A percentile compares a stretch with the other conserved stretches of the same genome.
Conservation (phyloP, 1,140 invertebrate genomes). For the Sitodiplosis mosellana region DNA sequence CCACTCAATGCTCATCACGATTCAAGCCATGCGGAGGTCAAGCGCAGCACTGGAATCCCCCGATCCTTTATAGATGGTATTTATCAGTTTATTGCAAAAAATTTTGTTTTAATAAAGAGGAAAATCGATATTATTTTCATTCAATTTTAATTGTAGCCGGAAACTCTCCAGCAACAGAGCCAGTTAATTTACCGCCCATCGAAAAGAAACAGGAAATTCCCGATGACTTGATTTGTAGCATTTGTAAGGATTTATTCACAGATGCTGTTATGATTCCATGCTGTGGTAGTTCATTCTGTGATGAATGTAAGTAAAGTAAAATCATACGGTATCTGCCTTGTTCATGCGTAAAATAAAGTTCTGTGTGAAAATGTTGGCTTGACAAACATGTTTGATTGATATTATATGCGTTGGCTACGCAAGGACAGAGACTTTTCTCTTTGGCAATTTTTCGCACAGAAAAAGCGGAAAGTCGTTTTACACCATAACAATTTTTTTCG, state of each 20-base stretch:
- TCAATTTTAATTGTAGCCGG: background rate
- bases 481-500: too few species aligned
- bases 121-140: slow-evolving; percentile 4
- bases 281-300: slow-evolving; percentile 94
- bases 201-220: slow-evolving; percentile 62
- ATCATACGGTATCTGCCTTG: too few species aligned
- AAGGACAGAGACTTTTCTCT: too few species aligned
- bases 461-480: too few species aligned
- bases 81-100: too few species aligned
- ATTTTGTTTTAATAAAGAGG: slow-evolving; percentile 7
- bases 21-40: slow-evolving; percentile 57
- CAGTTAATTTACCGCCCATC: slow-evolving; percentile 35
- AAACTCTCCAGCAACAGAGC: slow-evolving; percentile 8
- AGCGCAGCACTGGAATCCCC: slow-evolving; percentile 93
- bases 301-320: slow-evolving; percentile 64
- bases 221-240: slow-evolving; percentile 73
- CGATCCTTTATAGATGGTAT: slow-evolving; percentile 83
- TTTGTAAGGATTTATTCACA: slow-evolving; percentile 83
- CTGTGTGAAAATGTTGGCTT: too few species aligned
- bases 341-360: too few species aligned
- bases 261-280: slow-evolving; percentile 95
- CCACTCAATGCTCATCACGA: slow-evolving; percentile 36
- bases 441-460: too few species aligned
- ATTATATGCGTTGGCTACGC: too few species aligned
- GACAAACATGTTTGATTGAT: too few species aligned